Percentiles rank a stretch among this genome's conserved stretches.
phyloP scores from a whole-genome alignment of 2,113 vertebrate species.

The Limanda limanda region DNA sequence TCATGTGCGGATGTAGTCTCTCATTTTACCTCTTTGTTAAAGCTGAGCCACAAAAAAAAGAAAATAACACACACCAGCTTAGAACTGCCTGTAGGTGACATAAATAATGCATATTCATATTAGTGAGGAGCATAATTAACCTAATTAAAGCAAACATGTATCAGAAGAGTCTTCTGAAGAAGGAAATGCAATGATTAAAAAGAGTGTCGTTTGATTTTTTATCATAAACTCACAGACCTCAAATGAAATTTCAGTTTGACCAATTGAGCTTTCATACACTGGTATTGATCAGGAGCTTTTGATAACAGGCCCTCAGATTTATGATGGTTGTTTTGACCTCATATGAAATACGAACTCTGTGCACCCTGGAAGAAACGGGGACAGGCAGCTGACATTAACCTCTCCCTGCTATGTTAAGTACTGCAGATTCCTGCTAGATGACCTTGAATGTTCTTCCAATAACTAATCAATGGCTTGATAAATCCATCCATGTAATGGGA shows the following conservation, averaged over 20 bases:
- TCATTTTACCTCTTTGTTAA: neutral
- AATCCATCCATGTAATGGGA: conserved; percentile 47
- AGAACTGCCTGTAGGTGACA: neutral
- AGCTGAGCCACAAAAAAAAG: neutral
- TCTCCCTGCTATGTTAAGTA: neutral
- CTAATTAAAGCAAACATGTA: conserved; percentile 9
- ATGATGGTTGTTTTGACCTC: conserved; percentile 1
- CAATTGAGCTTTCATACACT: neutral
- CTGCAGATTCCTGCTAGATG: conserved; percentile 8
- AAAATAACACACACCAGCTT: neutral
- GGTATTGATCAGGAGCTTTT: conserved; percentile 21
- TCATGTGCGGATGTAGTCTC: neutral
- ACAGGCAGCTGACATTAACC: too few species aligned
- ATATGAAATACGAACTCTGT: too few species aligned
- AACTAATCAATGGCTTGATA: conserved; percentile 48
- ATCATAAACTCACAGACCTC: neutral
- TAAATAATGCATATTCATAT: neutral
- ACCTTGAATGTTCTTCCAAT: conserved; percentile 51
- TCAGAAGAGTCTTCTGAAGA: neutral
- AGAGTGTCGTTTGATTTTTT: neutral
- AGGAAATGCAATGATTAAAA: neutral
- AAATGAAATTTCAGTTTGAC: neutral
- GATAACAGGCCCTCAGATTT: conserved; percentile 1
- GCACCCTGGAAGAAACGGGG: too few species aligned
- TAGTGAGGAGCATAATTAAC: neutral